These are phyloP conservation scores for Rhizoglyphus robini DNA, from an alignment of 1,140 invertebrate species.

Conservation along the genomic window DNA sequence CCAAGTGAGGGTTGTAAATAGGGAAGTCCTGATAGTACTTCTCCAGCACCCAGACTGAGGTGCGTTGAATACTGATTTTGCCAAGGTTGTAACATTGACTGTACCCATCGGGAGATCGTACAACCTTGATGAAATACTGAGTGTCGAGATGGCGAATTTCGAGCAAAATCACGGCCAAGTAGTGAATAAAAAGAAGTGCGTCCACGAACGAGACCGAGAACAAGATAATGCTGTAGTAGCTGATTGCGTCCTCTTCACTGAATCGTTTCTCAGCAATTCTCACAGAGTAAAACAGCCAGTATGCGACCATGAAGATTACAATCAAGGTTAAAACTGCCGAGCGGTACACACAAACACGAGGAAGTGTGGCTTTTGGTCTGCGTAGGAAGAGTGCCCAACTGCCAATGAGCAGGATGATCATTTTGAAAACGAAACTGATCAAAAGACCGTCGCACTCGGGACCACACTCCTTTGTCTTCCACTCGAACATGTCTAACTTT, in stretches of 20 bases:
- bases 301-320: conserved; percentile 82
- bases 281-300: conserved; percentile 94
- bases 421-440: conserved; percentile 76
- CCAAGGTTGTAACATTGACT: conserved; percentile 60
- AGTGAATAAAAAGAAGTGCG: conserved; percentile 86
- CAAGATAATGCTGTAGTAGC: conserved; percentile 49
- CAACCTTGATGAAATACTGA: conserved; percentile 72
- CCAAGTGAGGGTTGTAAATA: conserved; percentile 90
- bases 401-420: conserved; percentile 74
- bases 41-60: conserved; percentile 82
- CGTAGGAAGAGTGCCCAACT: conserved; percentile 66
- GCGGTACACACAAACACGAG: conserved; percentile 78
- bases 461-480: conserved; percentile 44
- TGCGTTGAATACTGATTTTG: conserved; percentile 81
- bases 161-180: conserved; percentile 76
- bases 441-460: conserved; percentile 78
- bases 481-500: conserved; percentile 49
- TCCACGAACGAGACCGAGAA: conserved; percentile 81
- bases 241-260: conserved; percentile 25
- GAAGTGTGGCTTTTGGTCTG: conserved; percentile 66
- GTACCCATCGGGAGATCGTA: conserved; percentile 83
- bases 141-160: conserved; percentile 81
- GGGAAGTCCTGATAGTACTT: conserved; percentile 91
- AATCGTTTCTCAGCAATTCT: conserved; percentile 47
- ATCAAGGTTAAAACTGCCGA: conserved; percentile 71